Base-by-base conservation (phyloP, 2,113 vertebrate genomes). In the Columba janthina region DNA sequence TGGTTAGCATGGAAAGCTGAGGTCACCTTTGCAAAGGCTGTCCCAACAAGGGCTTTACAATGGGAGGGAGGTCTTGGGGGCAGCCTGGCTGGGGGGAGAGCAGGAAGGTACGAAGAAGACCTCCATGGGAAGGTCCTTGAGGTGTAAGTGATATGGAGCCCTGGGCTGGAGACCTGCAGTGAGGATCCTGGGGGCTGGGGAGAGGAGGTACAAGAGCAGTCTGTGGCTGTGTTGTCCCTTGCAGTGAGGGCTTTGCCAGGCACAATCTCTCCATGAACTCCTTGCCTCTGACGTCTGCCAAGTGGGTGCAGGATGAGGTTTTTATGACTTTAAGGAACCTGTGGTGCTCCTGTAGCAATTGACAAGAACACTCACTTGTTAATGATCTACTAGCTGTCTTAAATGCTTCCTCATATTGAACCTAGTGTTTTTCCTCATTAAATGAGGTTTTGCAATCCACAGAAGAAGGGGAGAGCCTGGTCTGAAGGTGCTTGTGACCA, bases 321-420 rank as follows among this genome's bases (percentile, higher is more conserved):
- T 92, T 91, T 85, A 80, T 77, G 62, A 58, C 64, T 48, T 2
- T 24, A 36, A 86, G 81, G 66, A 85, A 29, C 31, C 40, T 7
- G 2, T 1, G 3, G 62, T 75, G 36, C 28, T 93, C 36, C 46
- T 88, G 44, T 13, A 85, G 85, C 58, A 62, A 10, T 6, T 88
- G 84, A 42, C 53, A 71, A 69, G 36, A 92, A 58, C 16, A 5
- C 69, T 44, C 11, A 0, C 21, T 58, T 38, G 83, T 96, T 96
- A 96, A 96, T 96, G 48, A 95, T 97, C 93, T 85, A 81, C 94
- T 53, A 62, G 53, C 25, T 66, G 16, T 70, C 61, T 82, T 81
- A 85, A 77, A 72, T 53, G 36, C 65, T 91, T 91, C 88, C 82
- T 85, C 3, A 0, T 79, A 31, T n/a, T 32, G 80, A 75, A 16